Base-by-base conservation (phyloP, 1,140 invertebrate genomes). In the Lysiphlebus fabarum region DNA sequence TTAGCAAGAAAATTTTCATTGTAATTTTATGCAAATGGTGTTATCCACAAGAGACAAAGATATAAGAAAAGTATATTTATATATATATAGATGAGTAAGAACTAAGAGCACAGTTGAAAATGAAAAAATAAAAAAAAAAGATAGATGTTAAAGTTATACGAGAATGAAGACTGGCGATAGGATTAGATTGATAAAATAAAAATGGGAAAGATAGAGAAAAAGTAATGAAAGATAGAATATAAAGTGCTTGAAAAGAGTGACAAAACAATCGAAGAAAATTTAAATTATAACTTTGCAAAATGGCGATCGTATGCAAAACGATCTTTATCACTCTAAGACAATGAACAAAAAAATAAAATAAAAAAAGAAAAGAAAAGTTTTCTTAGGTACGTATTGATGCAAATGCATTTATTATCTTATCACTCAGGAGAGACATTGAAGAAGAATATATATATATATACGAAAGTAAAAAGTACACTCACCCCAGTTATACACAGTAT, bases 241-340 rank as follows among this genome's bases (percentile, higher is more conserved):
- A 47, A 9, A 6, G 44, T 43, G 41, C 69, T 26, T 72, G 77
- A 78, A 74, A 78, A 78, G 76, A 78, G 75, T 73, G 77, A 77
- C 76, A 79, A 79, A 79, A 78, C 76, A 79, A 79, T 78, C 74
- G 76, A 78, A 75, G 73, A 70, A 79, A 79, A 78, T 78, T 78
- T 77, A 78, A 79, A 79, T 79, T 79, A 78, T 79, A 73, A 70
- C 63, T 59, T 70, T 69, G 68, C 76, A 79, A 79, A 79, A 79
- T 79, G 77, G 76, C 77, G 76, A 76, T 78, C 77, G 75, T 77
- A 79, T 79, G 76, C 77, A 78, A 79, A 79, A 67, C 72, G 73
- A 75, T 75, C 70, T 71, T 77, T 76, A 77, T 75, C 74, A 34
- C n/a, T 10, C 11, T 34, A 49, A 42, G 45, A 38, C 17, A 26